Conservation (phyloP, 2,113 vertebrate species). For the Lagopus leucura region DNA sequence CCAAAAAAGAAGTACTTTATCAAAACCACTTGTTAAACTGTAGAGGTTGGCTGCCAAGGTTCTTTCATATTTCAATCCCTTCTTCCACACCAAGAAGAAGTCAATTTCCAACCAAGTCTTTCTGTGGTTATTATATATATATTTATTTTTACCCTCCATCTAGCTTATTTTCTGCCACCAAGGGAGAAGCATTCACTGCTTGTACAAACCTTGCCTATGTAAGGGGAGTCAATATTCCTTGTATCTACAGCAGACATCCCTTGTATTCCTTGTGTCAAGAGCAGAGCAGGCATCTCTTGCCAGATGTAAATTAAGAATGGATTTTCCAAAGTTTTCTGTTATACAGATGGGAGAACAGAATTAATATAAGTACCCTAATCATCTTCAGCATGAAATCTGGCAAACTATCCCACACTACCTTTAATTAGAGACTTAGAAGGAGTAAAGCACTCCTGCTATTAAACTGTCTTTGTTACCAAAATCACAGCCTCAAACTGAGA, state of each 20-base stretch:
- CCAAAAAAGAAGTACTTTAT: background rate
- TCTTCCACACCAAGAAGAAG: background rate
- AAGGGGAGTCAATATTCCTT: background rate
- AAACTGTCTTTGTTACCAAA: background rate
- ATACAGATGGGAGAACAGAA: background rate
- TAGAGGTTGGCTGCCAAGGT: background rate
- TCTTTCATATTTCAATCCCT: background rate
- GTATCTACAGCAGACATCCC: too few species aligned
- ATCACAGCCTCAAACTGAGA: conserved; percentile 7
- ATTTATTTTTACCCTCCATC: background rate
- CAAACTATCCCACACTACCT: background rate
- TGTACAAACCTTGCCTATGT: background rate
- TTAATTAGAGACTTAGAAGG: background rate
- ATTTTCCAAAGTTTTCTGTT: background rate
- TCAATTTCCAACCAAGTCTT: background rate
- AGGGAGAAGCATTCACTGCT: background rate
- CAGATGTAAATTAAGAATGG: background rate
- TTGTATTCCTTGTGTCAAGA: background rate
- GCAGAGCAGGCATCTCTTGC: background rate
- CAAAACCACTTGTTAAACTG: background rate
- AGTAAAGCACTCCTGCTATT: background rate
- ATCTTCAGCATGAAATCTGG: background rate
- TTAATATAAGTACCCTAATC: background rate
- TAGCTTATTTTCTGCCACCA: background rate
- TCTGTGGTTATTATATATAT: background rate